phyloP scores from a whole-genome alignment of 2,113 vertebrate genomes.

The Porphyrio hochstetteri region DNA sequence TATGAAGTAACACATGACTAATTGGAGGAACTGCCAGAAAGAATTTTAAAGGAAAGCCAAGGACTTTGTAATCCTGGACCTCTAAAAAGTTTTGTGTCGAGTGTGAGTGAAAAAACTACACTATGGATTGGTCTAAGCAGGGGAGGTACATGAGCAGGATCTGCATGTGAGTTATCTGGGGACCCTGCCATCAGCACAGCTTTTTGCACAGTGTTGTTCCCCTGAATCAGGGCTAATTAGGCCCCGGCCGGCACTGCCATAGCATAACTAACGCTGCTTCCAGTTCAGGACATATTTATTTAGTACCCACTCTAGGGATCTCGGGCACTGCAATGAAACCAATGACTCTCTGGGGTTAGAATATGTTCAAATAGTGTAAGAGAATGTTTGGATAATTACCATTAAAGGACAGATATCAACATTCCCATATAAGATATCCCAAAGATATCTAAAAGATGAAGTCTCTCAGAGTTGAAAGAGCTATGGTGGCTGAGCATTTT shows the following conservation, averaged over 20 bases:
- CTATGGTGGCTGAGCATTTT: background rate
- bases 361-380: background rate
- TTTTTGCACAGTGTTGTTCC: background rate
- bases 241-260: background rate
- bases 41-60: background rate
- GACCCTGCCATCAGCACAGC: background rate
- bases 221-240: background rate
- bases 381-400: background rate
- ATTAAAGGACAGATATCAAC: background rate
- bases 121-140: background rate
- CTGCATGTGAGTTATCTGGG: background rate
- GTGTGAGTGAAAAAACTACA: background rate
- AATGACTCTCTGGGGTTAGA: background rate
- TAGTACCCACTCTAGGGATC: background rate
- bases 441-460: background rate
- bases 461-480: background rate
- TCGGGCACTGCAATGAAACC: background rate
- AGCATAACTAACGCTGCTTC: background rate
- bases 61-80: background rate
- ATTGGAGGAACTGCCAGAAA: background rate
- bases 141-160: background rate
- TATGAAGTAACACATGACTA: conserved; percentile 1
- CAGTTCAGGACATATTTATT: background rate
- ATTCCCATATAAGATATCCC: background rate
- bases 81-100: background rate